Evolutionary conservation across 2,113 vertebrate genomes (phyloP).

Genomic region (Ptilorrhoa leucosticta): DNA sequence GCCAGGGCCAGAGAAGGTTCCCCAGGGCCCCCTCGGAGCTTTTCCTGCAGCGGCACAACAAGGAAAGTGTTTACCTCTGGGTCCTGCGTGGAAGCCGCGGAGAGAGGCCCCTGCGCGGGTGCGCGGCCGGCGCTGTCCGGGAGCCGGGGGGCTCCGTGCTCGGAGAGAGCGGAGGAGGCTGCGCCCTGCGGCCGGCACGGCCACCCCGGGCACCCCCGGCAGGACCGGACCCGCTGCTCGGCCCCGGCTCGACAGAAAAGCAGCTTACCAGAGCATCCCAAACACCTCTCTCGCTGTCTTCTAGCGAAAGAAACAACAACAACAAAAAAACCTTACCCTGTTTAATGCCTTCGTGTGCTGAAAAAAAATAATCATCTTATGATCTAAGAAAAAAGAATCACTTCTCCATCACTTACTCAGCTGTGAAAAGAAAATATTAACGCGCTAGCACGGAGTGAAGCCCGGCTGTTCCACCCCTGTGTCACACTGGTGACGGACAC

Average conservation of each 20-base stretch:
- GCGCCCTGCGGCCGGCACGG: neutral
- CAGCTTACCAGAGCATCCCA: neutral
- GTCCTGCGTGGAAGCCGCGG: neutral
- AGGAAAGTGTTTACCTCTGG: accelerated
- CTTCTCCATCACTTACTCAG: neutral
- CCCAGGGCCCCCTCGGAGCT: neutral
- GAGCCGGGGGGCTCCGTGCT: neutral
- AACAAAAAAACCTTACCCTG: neutral
- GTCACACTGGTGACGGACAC: accelerated
- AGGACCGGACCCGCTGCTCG: neutral
- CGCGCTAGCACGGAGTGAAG: accelerated
- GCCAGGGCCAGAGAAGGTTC: neutral
- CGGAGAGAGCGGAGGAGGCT: neutral
- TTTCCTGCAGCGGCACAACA: no score
- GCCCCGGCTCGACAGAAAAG: neutral
- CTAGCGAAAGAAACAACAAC: neutral
- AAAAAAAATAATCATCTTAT: neutral
- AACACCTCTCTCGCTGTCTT: neutral
- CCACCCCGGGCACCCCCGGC: neutral
- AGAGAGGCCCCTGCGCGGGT: neutral
- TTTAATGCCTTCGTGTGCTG: neutral
- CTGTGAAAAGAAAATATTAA: neutral
- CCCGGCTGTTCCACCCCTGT: accelerated
- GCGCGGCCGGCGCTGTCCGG: neutral
- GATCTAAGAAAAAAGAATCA: neutral